Evolutionary conservation across 2,888 invertebrate genomes (phyloP).

Genomic region (Mimas tiliae): DNA sequence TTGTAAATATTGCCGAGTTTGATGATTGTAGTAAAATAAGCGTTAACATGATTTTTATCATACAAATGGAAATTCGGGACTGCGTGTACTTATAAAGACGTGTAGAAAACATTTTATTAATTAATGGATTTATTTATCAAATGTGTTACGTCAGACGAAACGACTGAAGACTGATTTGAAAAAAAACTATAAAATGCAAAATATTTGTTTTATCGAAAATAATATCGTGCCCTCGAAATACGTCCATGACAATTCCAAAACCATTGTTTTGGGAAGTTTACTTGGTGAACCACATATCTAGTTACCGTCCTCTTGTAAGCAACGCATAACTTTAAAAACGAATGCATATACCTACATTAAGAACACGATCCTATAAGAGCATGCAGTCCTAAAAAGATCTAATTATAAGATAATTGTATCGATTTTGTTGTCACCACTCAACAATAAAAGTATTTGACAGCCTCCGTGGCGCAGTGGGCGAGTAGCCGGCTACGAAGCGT

Average conservation of each 20-base stretch:
- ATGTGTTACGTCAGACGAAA: not conserved
- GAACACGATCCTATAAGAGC: not conserved
- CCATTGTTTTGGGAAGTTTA: constrained; percentile 1
- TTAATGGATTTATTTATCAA: constrained; percentile 17
- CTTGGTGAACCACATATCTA: constrained; percentile 16
- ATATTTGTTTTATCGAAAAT: constrained; percentile 9
- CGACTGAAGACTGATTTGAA: constrained; percentile 18
- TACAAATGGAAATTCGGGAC: not conserved
- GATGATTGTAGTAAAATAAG: not conserved
- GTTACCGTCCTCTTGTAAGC: constrained; percentile 13
- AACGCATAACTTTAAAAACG: constrained; percentile 19
- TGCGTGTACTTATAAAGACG: constrained; percentile 8
- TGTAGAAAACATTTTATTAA: constrained; percentile 25
- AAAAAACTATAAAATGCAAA: constrained; percentile 9
- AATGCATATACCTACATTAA: not conserved
- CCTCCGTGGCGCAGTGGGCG: too few species aligned
- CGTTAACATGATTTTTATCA: not conserved
- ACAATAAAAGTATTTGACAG: too few species aligned
- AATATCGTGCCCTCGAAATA: constrained; percentile 13
- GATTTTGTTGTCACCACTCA: too few species aligned
- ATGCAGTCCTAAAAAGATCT: not conserved
- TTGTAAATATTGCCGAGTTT: constrained; percentile 47
- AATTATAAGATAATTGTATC: too few species aligned
- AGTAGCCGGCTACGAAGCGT: too few species aligned
- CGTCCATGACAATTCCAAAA: constrained; percentile 6